These are phyloP conservation scores for Microcaecilia unicolor DNA, from an alignment of 2,797 vertebrate species.

Conservation along the genomic window DNA sequence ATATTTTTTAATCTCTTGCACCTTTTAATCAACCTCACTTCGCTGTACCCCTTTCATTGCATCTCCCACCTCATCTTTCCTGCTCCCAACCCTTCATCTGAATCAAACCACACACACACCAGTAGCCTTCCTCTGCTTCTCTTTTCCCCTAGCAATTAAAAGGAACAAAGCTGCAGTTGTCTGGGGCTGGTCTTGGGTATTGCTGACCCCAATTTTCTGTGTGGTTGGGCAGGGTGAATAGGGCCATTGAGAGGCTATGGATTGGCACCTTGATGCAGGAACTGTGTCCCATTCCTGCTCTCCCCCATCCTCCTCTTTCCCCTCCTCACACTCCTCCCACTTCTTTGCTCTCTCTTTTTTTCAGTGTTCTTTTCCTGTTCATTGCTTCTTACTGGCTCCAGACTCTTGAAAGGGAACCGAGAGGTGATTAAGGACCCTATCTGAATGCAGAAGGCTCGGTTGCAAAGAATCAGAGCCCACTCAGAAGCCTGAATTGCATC, in stretches of 20 bases:
- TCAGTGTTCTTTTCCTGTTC: slow-evolving; percentile 41
- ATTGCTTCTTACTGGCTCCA: slow-evolving; percentile 34
- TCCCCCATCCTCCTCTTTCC: slow-evolving; percentile 20
- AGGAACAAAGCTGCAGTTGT: slow-evolving; percentile 77
- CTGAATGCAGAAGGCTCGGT: slow-evolving; percentile 32
- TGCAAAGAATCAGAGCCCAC: slow-evolving; percentile 34
- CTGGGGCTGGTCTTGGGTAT: slow-evolving; percentile 64
- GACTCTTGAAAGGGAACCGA: slow-evolving; percentile 34
- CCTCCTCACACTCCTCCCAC: slow-evolving; percentile 30
- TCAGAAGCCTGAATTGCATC: slow-evolving; percentile 38
- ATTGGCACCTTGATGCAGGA: slow-evolving; percentile 61
- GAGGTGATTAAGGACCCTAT: slow-evolving; percentile 44
- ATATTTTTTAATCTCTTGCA: slow-evolving; percentile 9
- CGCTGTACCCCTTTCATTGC: not conserved
- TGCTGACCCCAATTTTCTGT: slow-evolving; percentile 81
- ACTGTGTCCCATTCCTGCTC: slow-evolving; percentile 62
- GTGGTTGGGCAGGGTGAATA: slow-evolving; percentile 85
- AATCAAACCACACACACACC: slow-evolving; percentile 35
- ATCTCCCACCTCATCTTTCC: not conserved
- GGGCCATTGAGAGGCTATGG: slow-evolving; percentile 66
- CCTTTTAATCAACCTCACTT: not conserved
- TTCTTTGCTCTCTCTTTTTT: slow-evolving; percentile 31
- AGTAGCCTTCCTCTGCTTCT: slow-evolving; percentile 37
- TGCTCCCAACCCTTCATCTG: slow-evolving; percentile 8
- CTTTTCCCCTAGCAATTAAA: slow-evolving; percentile 69